These are phyloP conservation scores for Ibidorhyncha struthersii DNA, from an alignment of 2,113 vertebrate genomes.

Conservation along the genomic window DNA sequence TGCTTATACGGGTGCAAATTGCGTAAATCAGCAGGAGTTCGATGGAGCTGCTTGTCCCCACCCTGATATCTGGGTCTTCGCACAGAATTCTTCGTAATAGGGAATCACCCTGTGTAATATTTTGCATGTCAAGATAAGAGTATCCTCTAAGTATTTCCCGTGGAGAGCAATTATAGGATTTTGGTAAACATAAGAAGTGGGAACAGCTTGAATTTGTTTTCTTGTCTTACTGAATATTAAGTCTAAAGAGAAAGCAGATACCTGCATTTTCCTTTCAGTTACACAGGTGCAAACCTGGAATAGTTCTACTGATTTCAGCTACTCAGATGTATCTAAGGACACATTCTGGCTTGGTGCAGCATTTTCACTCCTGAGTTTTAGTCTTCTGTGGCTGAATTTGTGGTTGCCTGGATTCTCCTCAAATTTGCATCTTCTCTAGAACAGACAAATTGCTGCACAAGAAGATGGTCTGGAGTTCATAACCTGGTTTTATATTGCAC, in stretches of 20 bases:
- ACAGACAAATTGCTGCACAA: not conserved
- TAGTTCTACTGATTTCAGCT: not conserved
- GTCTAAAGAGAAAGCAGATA: not conserved
- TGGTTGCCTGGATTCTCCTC: not conserved
- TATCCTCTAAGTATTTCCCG: not conserved
- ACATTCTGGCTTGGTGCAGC: not conserved
- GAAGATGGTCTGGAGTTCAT: not conserved
- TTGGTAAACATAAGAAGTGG: slow-evolving; percentile 60
- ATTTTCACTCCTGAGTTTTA: not conserved
- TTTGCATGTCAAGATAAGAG: not conserved
- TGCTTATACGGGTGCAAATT: not conserved
- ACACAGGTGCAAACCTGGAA: slow-evolving; percentile 10
- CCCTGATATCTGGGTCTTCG: not conserved
- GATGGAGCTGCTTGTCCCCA: not conserved
- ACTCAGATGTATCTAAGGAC: not conserved
- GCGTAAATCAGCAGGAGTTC: not conserved
- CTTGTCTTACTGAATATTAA: not conserved
- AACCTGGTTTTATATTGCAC: not conserved
- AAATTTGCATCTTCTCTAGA: not conserved
- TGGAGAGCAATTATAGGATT: slow-evolving; percentile 54
- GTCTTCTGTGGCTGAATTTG: not conserved
- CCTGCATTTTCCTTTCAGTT: not conserved
- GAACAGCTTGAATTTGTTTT: slow-evolving; percentile 55
- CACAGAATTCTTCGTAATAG: not conserved
- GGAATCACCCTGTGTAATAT: not conserved